Base-by-base conservation (phyloP, 2,113 vertebrate species). In the Orcinus orca region DNA sequence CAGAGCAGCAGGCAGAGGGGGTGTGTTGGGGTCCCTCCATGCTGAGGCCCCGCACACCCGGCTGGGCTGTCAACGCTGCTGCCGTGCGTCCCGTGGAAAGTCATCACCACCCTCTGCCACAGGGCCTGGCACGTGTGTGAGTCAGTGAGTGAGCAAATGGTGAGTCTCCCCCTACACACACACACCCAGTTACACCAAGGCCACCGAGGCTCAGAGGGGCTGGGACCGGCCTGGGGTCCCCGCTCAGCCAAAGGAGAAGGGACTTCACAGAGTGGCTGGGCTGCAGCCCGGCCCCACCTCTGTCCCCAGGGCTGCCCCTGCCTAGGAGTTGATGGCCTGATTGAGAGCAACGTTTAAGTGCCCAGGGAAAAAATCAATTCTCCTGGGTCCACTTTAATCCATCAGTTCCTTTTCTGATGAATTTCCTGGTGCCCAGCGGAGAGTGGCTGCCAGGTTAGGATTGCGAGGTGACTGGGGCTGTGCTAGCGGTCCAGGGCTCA, bases 351-450 rank as follows among this genome's bases (percentile, higher is more conserved):
- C 63, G 58, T 82, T 94, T 93, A 94, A 90, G 71, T 38, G 47
- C 84, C 88, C 55, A 41, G 21, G 93, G 44, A 55, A 23, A 77
- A 93, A 70, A 93, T 96, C 95, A 82, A 65, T 93, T 60, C 68
- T n/a, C 38, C 50, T 13, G 3, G 77, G 79, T 94, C 62, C 44
- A 79, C 86, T 88, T 95, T 74, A 95, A 96, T 92, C 91, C 91
- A 85, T 96, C 96, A 91, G 95, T 65, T 96, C 96, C 67, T 13
- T 79, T 91, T 95, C 95, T 85, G 67, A 89, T 88, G 44, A 83
- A 93, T 86, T 88, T 73, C 81, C 77, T 2, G 0, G 26, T 55
- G 47, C 55, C 89, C 33, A 23, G 53, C 38, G 70, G 79, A 94
- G 60, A n/a, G 26, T 2, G 65, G 8, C 70, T 21, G 20, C 25